phyloP scores from a whole-genome alignment of 2,113 vertebrate species.

The Oncorhynchus keta region DNA sequence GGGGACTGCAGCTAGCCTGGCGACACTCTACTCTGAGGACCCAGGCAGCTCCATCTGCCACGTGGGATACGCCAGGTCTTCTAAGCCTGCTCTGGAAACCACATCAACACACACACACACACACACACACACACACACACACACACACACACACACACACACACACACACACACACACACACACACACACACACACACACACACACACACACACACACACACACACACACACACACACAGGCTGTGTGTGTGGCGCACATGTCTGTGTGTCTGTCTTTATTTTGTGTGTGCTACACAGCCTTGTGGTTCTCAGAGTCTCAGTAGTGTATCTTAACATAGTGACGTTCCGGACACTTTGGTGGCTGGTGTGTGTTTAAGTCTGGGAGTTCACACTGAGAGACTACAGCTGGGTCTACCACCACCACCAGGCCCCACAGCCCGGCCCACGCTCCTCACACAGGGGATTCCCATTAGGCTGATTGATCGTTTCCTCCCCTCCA shows the following conservation, averaged over 20 bases:
- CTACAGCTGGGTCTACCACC: constrained; percentile 65
- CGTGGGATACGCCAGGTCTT: constrained; percentile 78
- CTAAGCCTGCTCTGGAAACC: constrained; percentile 70
- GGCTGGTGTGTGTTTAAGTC: constrained; percentile 40
- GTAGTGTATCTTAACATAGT: constrained; percentile 1
- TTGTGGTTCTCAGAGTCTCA: neutral
- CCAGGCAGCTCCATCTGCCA: constrained; percentile 60
- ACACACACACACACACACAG: constrained; percentile 39
- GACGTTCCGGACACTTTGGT: constrained; percentile 36
- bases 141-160: too few species aligned
- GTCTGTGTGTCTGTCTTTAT: constrained; percentile 17
- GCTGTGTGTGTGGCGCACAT: neutral
- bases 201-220: too few species aligned
- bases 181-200: too few species aligned
- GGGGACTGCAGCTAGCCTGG: constrained; percentile 20
- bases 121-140: too few species aligned
- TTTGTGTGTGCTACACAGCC: constrained; percentile 16
- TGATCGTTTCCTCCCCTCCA: constrained; percentile 60
- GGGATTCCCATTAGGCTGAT: constrained; percentile 71
- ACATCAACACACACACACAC: constrained; percentile 53
- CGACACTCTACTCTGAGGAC: neutral
- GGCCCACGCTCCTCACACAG: constrained; percentile 65
- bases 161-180: too few species aligned
- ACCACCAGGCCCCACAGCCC: constrained; percentile 42
- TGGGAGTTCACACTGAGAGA: constrained; percentile 70